phyloP scores from a whole-genome alignment of 2,888 invertebrate genomes.

The Odontocolon sp. region DNA sequence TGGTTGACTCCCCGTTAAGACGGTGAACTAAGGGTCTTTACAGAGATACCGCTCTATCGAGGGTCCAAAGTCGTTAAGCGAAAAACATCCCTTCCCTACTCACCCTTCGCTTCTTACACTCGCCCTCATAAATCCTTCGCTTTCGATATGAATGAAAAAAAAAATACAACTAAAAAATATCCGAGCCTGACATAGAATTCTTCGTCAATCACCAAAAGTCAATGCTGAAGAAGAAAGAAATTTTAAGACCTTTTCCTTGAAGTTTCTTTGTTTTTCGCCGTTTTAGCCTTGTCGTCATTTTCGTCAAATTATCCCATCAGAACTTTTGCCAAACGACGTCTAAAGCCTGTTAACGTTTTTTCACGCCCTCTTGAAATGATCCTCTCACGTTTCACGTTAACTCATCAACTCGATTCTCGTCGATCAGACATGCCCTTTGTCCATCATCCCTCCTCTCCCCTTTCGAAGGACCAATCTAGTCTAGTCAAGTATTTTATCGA shows the following conservation, averaged over 20 bases:
- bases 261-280: background rate
- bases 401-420: conserved; percentile 1
- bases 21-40: conserved; percentile 10
- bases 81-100: conserved; percentile 10
- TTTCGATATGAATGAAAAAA: conserved; percentile 2
- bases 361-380: background rate
- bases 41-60: conserved; percentile 28
- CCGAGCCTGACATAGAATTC: conserved; percentile 10
- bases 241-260: background rate
- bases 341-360: conserved; percentile 15
- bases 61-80: conserved; percentile 35
- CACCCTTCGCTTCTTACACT: background rate
- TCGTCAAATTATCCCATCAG: background rate
- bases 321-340: background rate
- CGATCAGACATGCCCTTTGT: background rate
- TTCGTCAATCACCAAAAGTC: conserved; percentile 20
- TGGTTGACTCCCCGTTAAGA: background rate
- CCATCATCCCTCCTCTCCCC: background rate
- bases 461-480: conserved; percentile 70
- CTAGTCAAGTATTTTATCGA: conserved; percentile 67
- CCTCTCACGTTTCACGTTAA: background rate
- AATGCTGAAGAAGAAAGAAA: background rate
- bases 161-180: background rate
- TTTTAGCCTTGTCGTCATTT: background rate
- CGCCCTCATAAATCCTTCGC: conserved; percentile 25